Evolutionary conservation across 1,140 invertebrate genomes (phyloP).

Genomic region (Monochamus saltuarius): DNA sequence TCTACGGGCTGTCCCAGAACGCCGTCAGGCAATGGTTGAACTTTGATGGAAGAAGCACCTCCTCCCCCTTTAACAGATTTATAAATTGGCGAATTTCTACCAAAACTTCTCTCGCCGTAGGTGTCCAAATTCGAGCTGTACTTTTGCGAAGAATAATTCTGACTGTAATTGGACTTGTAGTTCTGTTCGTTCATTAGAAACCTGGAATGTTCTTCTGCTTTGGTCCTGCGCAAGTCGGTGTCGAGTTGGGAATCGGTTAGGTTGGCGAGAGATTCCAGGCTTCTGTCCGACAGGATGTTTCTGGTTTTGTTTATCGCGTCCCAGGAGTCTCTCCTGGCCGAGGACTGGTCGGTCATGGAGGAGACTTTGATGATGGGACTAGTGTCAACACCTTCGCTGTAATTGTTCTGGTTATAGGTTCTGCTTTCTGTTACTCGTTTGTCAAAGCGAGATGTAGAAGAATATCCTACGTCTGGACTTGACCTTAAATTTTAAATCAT

Average conservation of each 20-base stretch:
- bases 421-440: conserved; percentile 49
- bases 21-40: conserved; percentile 82
- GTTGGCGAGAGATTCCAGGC: conserved; percentile 67
- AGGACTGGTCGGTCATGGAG: conserved; percentile 61
- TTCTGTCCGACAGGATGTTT: conserved; percentile 67
- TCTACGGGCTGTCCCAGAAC: conserved; percentile 86
- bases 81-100: conserved; percentile 30
- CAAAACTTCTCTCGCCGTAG: conserved; percentile 35
- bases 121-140: conserved; percentile 34
- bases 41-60: conserved; percentile 77
- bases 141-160: conserved; percentile 40
- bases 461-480: conserved; percentile 38
- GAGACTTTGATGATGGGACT: conserved; percentile 70
- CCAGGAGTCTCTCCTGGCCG: conserved; percentile 72
- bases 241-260: conserved; percentile 59
- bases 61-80: conserved; percentile 23
- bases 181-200: conserved; percentile 31
- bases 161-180: conserved; percentile 42
- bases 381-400: conserved; percentile 58
- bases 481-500: conserved; percentile 12
- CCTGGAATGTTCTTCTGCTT: conserved; percentile 37
- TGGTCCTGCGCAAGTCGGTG: conserved; percentile 49
- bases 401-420: conserved; percentile 32
- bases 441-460: conserved; percentile 32
- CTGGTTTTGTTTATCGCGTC: conserved; percentile 78